These are phyloP conservation scores for Epizoanthus scotinus DNA, from an alignment of 92 coral and sea anemone genomes.

Conservation along the genomic window DNA sequence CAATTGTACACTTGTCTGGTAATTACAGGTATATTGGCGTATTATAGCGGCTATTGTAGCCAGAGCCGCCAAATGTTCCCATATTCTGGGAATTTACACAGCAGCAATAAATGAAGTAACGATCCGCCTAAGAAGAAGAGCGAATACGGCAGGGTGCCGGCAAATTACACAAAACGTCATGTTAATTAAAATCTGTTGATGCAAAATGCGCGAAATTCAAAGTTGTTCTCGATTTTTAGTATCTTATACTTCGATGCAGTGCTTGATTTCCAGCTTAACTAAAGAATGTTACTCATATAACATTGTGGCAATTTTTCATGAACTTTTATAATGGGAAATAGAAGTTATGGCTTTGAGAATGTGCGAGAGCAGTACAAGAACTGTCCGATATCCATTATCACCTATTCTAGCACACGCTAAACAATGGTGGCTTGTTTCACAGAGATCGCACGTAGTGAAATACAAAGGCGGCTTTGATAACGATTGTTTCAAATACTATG, in stretches of 20 bases:
- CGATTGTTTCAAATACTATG: neutral
- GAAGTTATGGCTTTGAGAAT: constrained; percentile 7
- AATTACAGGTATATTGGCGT: too few species aligned
- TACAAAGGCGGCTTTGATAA: neutral
- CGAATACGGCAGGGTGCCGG: too few species aligned
- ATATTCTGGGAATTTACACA: too few species aligned
- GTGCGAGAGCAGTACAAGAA: neutral
- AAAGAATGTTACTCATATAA: neutral
- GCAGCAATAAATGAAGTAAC: too few species aligned
- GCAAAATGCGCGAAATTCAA: constrained; percentile 21
- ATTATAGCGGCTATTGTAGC: too few species aligned
- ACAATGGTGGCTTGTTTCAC: constrained; percentile 24
- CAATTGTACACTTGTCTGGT: too few species aligned
- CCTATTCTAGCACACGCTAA: neutral
- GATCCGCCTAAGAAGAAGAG: too few species aligned
- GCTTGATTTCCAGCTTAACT: constrained; percentile 6
- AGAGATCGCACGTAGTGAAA: neutral
- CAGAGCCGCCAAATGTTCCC: too few species aligned
- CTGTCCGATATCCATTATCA: constrained; percentile 15
- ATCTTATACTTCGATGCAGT: constrained; percentile 1
- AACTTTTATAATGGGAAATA: constrained; percentile 3
- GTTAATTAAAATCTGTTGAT: neutral
- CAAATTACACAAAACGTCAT: constrained; percentile 7
- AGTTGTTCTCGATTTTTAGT: neutral
- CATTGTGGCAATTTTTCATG: neutral